Evolutionary conservation across 2,113 vertebrate species (phyloP), one percentile per base, ranked within the genome.

Genomic region (Drymodes brunneopygia): DNA sequence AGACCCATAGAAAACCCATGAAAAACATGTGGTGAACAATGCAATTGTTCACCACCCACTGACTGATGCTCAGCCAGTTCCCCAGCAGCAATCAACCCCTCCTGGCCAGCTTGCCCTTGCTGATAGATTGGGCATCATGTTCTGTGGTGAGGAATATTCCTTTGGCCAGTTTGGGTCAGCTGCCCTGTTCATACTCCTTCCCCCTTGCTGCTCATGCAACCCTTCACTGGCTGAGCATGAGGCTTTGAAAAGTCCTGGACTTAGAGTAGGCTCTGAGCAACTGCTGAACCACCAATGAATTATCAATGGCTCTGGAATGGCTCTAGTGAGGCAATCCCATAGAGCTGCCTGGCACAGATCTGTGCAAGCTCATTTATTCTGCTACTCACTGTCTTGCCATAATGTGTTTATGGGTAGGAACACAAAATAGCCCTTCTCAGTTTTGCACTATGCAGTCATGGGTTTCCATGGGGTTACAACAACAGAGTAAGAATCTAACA

Each of bases 91-190:
- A 27, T 40, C 35, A 47, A 7, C 48, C 14, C 5, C 11, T 71
- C 25, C 13, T 0, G 0, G 23, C 20, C 20, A 38, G 4, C 28
- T 13, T 11, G 24, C 17, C 5, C 4, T 22, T 51, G 8, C 4
- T 61, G 17, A 15, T 5, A 27, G 19, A 16, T 10, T n/a, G 10
- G 33, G 12, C 23, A 12, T 45, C 18, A 5, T n/a, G 6, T 61
- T 38, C 12, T 12, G 0, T 23, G 36, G 14, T 69, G 22, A 45
- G 47, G 35, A 65, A 64, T 42, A 44, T 16, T 33, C 36, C 42
- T 80, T 56, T 57, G 50, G 7, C 50, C 44, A 50, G 15, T 44
- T 65, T 48, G 27, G 22, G 27, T 36, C 36, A 36, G 44, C 31
- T 50, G 42, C 38, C 50, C 58, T 65, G 35, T 9, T 18, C 22